Base-by-base conservation (phyloP, 2,888 invertebrate species). In the Dinocampus coccinellae region DNA sequence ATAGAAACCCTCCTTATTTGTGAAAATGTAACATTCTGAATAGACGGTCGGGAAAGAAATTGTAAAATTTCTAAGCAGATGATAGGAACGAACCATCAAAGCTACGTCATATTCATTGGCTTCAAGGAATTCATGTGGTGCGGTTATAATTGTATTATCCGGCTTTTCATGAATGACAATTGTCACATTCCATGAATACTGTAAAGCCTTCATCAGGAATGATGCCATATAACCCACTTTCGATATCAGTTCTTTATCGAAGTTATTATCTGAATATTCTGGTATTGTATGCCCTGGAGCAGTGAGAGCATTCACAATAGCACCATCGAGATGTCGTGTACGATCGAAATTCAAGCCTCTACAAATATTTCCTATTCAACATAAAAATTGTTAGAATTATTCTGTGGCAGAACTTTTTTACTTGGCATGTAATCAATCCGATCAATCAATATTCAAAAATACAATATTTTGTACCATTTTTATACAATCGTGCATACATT, bases 331-430 rank as follows among this genome's bases (percentile, higher is more conserved):
- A 33, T 16, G 22, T 52, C 24, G 24, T 1, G 64, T 64, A n/a
- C 52, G n/a, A 16, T 64, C 64, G 29, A 64, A 64, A 33, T 47
- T 16, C 9, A 64, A 47, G 6, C 33, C 11, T 9, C n/a, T 42
- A 24, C 63, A 64, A n/a, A 64, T 29, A 16, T 11, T 64, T 26
- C 10, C 63, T 52, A 29, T n/a, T n/a, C 22, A 39, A 20, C 20
- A 55, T 11, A 24, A 55, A 26, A 26, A 4, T 2, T 10, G 22
- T n/a, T n/a, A 13, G 9, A 13, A 55, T 22, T 9, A 20, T 10
- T 11, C 20, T 10, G 4, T 53, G n/a, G n/a, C n/a, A n/a, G n/a
- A n/a, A n/a, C n/a, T n/a, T n/a, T n/a, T n/a, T n/a, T n/a, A n/a
- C n/a, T n/a, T n/a, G n/a, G n/a, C n/a, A n/a, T n/a, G n/a, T n/a